phyloP scores from a whole-genome alignment of 2,797 vertebrate species.

The Loris lydekkerianus region DNA sequence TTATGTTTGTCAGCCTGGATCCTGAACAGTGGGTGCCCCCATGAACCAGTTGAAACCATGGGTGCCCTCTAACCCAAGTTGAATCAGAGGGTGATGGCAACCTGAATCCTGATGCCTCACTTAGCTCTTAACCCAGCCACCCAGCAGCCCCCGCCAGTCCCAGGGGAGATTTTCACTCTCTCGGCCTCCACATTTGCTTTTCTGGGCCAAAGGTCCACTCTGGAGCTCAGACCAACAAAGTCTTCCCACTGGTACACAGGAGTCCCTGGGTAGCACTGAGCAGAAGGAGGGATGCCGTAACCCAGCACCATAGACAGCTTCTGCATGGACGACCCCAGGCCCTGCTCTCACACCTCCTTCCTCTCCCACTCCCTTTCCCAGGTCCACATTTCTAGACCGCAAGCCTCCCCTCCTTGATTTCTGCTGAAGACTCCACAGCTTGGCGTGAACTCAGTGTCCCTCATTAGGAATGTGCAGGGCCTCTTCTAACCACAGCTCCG shows the following conservation, averaged over 20 bases:
- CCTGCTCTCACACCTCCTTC: background rate
- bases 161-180: background rate
- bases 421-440: background rate
- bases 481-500: background rate
- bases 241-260: background rate
- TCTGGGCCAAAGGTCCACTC: background rate
- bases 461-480: conserved; percentile 56
- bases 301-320: background rate
- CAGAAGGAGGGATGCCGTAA: background rate
- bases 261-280: background rate
- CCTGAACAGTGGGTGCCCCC: background rate
- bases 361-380: background rate
- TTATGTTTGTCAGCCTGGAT: background rate
- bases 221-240: background rate
- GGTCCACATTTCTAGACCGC: background rate
- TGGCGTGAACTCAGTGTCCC: background rate
- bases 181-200: background rate
- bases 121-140: background rate
- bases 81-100: background rate
- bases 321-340: background rate
- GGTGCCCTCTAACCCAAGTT: background rate
- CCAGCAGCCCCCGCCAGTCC: background rate
- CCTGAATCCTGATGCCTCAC: background rate
- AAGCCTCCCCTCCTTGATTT: background rate
- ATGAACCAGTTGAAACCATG: background rate